A percentile compares a stretch with the other conserved stretches of the same genome.
These are phyloP conservation scores for Paedocypris sp. DNA, from an alignment of 2,113 vertebrate species.

Conservation along the genomic window DNA sequence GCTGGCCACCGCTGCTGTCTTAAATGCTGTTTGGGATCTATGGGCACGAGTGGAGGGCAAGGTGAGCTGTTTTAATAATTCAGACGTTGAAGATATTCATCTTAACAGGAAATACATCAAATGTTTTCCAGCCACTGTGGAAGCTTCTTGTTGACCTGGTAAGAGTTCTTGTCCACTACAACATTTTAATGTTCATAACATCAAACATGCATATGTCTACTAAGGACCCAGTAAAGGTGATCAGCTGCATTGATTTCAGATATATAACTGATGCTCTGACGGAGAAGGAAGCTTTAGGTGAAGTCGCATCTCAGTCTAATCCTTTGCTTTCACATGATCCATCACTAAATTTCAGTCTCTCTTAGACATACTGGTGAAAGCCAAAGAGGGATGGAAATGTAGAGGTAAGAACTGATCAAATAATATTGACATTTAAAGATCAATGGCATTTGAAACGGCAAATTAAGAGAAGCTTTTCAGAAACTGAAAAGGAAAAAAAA, in stretches of 20 bases:
- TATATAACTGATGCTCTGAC: slow-evolving; percentile 67
- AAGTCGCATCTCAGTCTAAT: slow-evolving; percentile 15
- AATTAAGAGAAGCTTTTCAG: no score
- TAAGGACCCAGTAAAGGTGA: slow-evolving; percentile 57
- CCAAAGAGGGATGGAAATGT: slow-evolving; percentile 54
- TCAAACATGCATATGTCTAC: no score
- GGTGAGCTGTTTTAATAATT: slow-evolving; percentile 34
- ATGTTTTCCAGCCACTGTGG: slow-evolving; percentile 60
- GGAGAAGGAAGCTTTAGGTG: slow-evolving; percentile 64
- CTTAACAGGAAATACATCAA: not conserved
- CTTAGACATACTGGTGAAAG: slow-evolving; percentile 61
- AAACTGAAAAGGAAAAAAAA: no score
- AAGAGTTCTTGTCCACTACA: slow-evolving; percentile 45
- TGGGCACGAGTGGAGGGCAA: slow-evolving; percentile 68
- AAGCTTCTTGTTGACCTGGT: slow-evolving; percentile 71
- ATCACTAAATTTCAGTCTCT: slow-evolving; percentile 1
- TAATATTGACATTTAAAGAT: no score
- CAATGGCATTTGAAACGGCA: no score
- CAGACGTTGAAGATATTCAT: no score
- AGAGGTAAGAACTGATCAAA: slow-evolving; percentile 49
- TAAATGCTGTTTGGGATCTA: slow-evolving; percentile 73
- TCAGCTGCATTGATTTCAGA: slow-evolving; percentile 73
- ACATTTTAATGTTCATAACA: no score
- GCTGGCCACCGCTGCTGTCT: slow-evolving; percentile 59
- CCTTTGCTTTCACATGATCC: not conserved